A percentile compares a stretch with the other conserved stretches of the same genome.
Conservation (phyloP, 1,140 invertebrate genomes). For the Hyposmocoma kahamanoa region DNA sequence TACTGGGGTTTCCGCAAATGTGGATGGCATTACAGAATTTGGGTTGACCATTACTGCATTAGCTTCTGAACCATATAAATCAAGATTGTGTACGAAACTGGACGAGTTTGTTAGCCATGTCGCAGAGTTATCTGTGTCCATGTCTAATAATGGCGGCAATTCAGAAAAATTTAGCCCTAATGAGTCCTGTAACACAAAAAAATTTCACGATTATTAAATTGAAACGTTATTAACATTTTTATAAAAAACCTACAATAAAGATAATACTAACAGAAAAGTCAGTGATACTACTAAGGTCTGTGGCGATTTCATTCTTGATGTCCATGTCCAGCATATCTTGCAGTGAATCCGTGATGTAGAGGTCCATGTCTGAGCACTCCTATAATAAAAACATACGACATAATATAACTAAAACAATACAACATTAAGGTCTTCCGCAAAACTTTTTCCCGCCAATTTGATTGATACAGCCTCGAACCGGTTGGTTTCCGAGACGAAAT, state of each 20-base stretch:
- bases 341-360: slow-evolving; percentile 79
- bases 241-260: slow-evolving; percentile 8
- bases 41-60: slow-evolving; percentile 86
- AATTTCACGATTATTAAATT: background rate
- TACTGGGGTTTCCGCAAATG: slow-evolving; percentile 75
- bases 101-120: slow-evolving; percentile 74
- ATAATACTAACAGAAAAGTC: slow-evolving; percentile 74
- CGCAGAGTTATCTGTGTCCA: slow-evolving; percentile 77
- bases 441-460: slow-evolving; percentile 19
- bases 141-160: slow-evolving; percentile 77
- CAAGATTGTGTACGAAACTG: slow-evolving; percentile 80
- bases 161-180: slow-evolving; percentile 77
- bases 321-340: slow-evolving; percentile 88
- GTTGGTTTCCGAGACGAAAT: background rate
- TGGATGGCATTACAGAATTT: slow-evolving; percentile 80
- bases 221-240: background rate
- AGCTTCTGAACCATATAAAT: slow-evolving; percentile 82
- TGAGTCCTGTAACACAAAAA: slow-evolving; percentile 52
- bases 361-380: slow-evolving; percentile 75
- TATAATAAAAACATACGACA: slow-evolving; percentile 45
- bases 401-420: no score
- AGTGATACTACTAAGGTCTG: slow-evolving; percentile 79
- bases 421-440: no score
- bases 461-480: background rate
- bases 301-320: slow-evolving; percentile 87